Evolutionary conservation across 2,888 invertebrate genomes (phyloP).

Genomic region (Rapana venosa): DNA sequence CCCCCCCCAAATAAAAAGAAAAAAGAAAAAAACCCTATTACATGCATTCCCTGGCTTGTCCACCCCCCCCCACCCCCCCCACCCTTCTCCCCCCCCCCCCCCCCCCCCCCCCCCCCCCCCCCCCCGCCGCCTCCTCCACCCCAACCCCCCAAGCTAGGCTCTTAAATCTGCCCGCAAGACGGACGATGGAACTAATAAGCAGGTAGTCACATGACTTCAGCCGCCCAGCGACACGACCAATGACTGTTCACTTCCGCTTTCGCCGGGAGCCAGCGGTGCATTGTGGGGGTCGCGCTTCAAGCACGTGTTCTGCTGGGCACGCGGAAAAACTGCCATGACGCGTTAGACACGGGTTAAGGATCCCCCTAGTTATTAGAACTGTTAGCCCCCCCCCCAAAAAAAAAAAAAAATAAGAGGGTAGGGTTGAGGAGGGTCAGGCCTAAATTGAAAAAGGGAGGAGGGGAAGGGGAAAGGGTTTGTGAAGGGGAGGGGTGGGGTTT

Average conservation of each 20-base stretch:
- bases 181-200: conserved; percentile 36
- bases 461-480: not conserved
- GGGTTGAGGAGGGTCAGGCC: not conserved
- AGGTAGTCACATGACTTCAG: conserved; percentile 44
- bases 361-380: conserved; percentile 25
- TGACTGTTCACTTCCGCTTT: conserved; percentile 44
- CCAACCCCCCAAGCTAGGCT: conserved; percentile 2
- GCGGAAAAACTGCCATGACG: conserved; percentile 41
- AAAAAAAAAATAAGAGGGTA: too few relatives aligned
- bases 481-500: not conserved
- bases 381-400: too few relatives aligned
- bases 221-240: conserved; percentile 42
- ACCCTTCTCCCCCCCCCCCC: too few relatives aligned
- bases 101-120: too few relatives aligned
- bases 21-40: conserved; percentile 32
- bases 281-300: conserved; percentile 26
- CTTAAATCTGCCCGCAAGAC: conserved; percentile 36
- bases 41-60: conserved; percentile 27
- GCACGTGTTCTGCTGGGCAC: conserved; percentile 36
- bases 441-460: not conserved
- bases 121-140: too few relatives aligned
- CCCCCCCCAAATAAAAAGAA: too few relatives aligned
- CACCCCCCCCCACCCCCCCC: too few relatives aligned
- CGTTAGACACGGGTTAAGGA: conserved; percentile 27
- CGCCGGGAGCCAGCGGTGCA: conserved; percentile 34